A percentile compares a stretch with the other conserved stretches of the same genome.
Conservation (phyloP, 2,797 vertebrate genomes). For the Bradypus variegatus region DNA sequence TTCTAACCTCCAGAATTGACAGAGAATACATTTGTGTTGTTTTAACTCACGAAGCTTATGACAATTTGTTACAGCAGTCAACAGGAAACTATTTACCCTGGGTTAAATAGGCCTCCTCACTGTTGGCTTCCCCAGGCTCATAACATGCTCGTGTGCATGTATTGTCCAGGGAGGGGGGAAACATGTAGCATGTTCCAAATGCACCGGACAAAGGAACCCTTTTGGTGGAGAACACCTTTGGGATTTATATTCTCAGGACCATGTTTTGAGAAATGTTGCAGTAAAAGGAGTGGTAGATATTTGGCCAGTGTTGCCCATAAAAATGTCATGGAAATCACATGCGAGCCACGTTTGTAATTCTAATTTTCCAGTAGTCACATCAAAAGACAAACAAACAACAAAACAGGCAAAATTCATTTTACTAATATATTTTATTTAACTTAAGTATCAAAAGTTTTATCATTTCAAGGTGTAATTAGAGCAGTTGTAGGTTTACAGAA, state of each 20-base stretch:
- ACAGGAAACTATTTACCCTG: too few relatives aligned
- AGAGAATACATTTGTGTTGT: not conserved
- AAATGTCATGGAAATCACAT: rapidly evolving
- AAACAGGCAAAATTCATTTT: not conserved
- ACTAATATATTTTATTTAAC: not conserved
- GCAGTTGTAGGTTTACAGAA: too few relatives aligned
- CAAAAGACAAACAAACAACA: not conserved
- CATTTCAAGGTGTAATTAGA: not conserved
- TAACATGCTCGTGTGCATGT: too few relatives aligned
- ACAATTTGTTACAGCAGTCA: not conserved
- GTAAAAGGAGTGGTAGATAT: rapidly evolving
- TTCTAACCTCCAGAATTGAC: not conserved
- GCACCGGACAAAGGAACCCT: not conserved
- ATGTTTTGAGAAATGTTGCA: not conserved
- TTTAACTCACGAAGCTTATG: too few relatives aligned
- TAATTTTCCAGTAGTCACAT: not conserved
- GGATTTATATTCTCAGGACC: not conserved
- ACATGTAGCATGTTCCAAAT: not conserved
- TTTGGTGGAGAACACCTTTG: rapidly evolving
- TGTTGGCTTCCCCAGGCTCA: rapidly evolving
- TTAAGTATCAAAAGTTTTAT: too few relatives aligned
- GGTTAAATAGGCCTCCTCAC: rapidly evolving
- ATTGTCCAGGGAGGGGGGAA: not conserved
- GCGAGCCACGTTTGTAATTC: not conserved
- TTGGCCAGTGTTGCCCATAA: rapidly evolving